Conservation (phyloP, 2,113 vertebrate genomes). For the Amphiprion percula region DNA sequence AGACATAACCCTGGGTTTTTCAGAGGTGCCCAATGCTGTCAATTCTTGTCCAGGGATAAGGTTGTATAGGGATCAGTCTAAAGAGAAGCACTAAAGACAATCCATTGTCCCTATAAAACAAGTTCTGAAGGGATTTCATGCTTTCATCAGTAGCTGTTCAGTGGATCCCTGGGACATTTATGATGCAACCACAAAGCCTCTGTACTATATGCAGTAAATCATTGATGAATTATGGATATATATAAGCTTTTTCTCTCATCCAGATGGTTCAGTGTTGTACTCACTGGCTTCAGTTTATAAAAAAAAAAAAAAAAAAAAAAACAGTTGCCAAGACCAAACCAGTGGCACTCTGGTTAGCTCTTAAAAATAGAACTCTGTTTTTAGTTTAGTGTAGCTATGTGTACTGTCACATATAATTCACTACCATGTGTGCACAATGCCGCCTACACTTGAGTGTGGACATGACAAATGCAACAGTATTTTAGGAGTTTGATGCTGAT, state of each 20-base stretch:
- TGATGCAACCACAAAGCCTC: slow-evolving; percentile 21
- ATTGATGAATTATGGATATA: slow-evolving; percentile 34
- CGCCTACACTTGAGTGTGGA: not conserved
- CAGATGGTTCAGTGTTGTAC: not conserved
- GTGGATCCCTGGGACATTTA: slow-evolving; percentile 1
- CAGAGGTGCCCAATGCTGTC: not conserved
- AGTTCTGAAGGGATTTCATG: not conserved
- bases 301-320: not conserved
- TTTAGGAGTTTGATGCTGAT: slow-evolving; percentile 14
- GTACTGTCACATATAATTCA: not conserved
- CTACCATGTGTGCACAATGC: not conserved
- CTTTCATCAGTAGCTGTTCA: not conserved
- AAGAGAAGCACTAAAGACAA: too few relatives aligned
- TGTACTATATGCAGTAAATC: not conserved
- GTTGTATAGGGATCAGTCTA: not conserved
- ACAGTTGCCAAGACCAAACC: not conserved
- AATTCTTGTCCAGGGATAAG: not conserved
- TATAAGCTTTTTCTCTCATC: not conserved
- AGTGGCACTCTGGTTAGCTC: not conserved
- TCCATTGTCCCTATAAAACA: not conserved
- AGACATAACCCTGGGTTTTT: too few relatives aligned
- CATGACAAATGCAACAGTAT: not conserved
- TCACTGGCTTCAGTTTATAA: not conserved
- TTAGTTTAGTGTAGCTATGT: not conserved
- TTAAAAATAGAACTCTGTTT: too few relatives aligned